Conservation (phyloP, 1,140 invertebrate species). For the Ctenoplectra terminalis region DNA sequence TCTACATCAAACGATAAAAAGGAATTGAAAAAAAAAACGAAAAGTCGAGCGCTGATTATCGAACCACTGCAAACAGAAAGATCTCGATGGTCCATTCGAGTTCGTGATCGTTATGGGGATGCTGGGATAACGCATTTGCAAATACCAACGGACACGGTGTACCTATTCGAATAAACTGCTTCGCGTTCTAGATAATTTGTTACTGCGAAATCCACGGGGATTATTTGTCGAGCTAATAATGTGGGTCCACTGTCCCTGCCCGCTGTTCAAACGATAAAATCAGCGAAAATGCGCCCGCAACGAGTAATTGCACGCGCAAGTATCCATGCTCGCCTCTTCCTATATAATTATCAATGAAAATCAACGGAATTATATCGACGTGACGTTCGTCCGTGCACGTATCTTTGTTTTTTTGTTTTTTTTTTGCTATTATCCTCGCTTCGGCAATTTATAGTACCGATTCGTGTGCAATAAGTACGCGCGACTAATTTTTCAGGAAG, state of each 20-base stretch:
- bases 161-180: constrained; percentile 76
- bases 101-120: constrained; percentile 60
- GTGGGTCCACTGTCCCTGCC: constrained; percentile 68
- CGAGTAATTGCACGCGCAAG: constrained; percentile 71
- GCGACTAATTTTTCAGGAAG: too few species aligned
- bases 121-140: constrained; percentile 62
- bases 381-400: background rate
- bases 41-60: constrained; percentile 28
- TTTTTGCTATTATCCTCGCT: background rate
- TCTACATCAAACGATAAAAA: background rate
- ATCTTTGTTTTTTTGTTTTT: background rate
- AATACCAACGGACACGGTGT: constrained; percentile 65
- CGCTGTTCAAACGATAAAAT: constrained; percentile 70
- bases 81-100: constrained; percentile 58
- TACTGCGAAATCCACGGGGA: constrained; percentile 77
- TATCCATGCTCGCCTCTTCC: constrained; percentile 50
- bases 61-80: constrained; percentile 43
- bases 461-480: too few species aligned
- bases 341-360: constrained; percentile 60
- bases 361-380: constrained; percentile 33
- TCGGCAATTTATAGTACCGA: too few species aligned
- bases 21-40: background rate
- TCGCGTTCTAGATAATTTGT: constrained; percentile 77
- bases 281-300: constrained; percentile 65
- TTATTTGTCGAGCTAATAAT: constrained; percentile 80